Base-by-base conservation (phyloP, 2,888 invertebrate genomes). In the Eupithecia insigniata region DNA sequence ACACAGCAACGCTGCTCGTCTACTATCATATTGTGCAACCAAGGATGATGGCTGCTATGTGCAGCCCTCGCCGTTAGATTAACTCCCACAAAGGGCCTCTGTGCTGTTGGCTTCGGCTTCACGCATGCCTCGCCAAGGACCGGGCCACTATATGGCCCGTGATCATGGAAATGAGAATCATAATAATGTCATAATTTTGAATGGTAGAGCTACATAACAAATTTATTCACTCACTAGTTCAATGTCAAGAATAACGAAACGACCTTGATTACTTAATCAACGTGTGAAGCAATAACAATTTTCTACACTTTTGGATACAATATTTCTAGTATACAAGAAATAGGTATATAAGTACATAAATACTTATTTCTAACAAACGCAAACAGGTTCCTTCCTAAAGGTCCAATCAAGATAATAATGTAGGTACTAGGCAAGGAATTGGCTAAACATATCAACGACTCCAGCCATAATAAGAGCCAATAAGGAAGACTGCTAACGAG, bases 151-250 rank as follows among this genome's bases (percentile, higher is more conserved):
- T n/a, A n/a, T n/a, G n/a, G n/a, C n/a, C n/a, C n/a, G n/a, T n/a
- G n/a, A n/a, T n/a, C n/a, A n/a, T n/a, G n/a, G n/a, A n/a, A n/a
- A n/a, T n/a, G n/a, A n/a, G n/a, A n/a, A n/a, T n/a, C n/a, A n/a
- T n/a, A n/a, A n/a, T n/a, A n/a, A n/a, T n/a, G n/a, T n/a, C n/a
- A n/a, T n/a, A n/a, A 22, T 51, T 51, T 8, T 22, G 22, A 51
- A 51, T 51, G 51, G 22, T 51, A 51, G 51, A 51, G 51, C 46
- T 51, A 22, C 51, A 51, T 22, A 43, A 10, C 12, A 1, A n/a
- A 16, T 71, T 67, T 66, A 76, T 73, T 80, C 78, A 73, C 76
- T 76, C 75, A 71, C 70, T 73, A 68, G 34, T 66, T 70, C 51
- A 73, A 73, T 73, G 65, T 64, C 36, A 18, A 74, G 71, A 69